phyloP scores from a whole-genome alignment of 2,888 invertebrate species.

The Mimachlamys varia region DNA sequence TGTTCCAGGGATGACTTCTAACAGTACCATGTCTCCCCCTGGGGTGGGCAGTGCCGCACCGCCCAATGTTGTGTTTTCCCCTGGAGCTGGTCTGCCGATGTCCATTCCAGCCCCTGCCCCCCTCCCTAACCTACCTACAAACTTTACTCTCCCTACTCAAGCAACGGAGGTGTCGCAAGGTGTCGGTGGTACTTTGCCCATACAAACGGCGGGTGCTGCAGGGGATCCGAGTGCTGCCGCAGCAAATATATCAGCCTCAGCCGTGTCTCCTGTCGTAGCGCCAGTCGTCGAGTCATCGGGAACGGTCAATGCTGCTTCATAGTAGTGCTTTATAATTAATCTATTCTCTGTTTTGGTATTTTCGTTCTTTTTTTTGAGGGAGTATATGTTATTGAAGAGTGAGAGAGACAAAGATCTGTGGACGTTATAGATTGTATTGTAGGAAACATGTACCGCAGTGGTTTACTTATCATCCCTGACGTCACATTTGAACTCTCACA shows the following conservation, averaged over 20 bases:
- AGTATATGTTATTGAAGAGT: not conserved
- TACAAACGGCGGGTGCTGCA: not conserved
- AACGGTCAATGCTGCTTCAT: slow-evolving; percentile 23
- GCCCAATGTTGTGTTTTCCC: not conserved
- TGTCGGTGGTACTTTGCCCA: not conserved
- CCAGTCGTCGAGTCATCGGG: not conserved
- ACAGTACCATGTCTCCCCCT: not conserved
- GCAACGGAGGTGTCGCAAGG: not conserved
- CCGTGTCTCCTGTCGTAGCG: not conserved
- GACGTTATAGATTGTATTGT: not conserved
- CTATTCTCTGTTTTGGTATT: not conserved
- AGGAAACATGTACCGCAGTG: not conserved
- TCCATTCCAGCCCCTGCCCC: slow-evolving; percentile 46
- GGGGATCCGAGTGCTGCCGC: not conserved
- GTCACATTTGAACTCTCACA: too few species aligned
- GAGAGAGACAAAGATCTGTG: not conserved
- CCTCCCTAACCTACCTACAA: slow-evolving; percentile 49
- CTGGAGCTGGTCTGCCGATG: slow-evolving; percentile 45
- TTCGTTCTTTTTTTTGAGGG: not conserved
- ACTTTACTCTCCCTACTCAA: slow-evolving; percentile 44
- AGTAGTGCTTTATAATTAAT: not conserved
- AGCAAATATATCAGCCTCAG: not conserved
- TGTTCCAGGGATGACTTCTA: not conserved
- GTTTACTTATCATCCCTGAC: not conserved
- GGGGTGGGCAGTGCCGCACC: slow-evolving; percentile 21